phyloP scores from a whole-genome alignment of 2,113 vertebrate species.

The Panurus biarmicus region DNA sequence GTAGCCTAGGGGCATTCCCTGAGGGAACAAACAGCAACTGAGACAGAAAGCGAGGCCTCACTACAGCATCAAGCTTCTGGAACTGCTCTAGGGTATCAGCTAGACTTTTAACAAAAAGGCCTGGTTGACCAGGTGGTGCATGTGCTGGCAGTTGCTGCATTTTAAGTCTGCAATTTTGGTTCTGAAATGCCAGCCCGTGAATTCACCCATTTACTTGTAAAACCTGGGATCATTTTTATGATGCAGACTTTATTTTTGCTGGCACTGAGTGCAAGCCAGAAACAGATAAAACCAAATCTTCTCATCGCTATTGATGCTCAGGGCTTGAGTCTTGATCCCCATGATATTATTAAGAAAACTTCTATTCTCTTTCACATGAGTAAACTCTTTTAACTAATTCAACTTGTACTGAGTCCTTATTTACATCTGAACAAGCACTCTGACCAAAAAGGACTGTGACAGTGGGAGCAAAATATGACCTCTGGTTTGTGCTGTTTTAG shows the following conservation, averaged over 20 bases:
- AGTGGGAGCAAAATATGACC: background rate
- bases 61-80: background rate
- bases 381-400: background rate
- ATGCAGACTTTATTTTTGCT: background rate
- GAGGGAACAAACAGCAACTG: constrained; percentile 18
- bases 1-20: constrained; percentile 33
- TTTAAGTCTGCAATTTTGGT: background rate
- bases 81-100: background rate
- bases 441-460: background rate
- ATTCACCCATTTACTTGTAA: background rate
- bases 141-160: background rate
- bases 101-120: background rate
- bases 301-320: background rate
- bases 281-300: background rate
- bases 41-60: background rate
- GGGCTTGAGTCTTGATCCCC: background rate
- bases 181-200: background rate
- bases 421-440: background rate
- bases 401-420: background rate
- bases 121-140: background rate
- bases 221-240: background rate
- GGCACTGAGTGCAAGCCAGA: background rate
- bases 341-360: background rate
- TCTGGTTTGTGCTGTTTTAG: background rate
- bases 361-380: background rate